These are phyloP conservation scores for Chloebia gouldiae DNA, from an alignment of 2,113 vertebrate genomes.

Conservation along the genomic window DNA sequence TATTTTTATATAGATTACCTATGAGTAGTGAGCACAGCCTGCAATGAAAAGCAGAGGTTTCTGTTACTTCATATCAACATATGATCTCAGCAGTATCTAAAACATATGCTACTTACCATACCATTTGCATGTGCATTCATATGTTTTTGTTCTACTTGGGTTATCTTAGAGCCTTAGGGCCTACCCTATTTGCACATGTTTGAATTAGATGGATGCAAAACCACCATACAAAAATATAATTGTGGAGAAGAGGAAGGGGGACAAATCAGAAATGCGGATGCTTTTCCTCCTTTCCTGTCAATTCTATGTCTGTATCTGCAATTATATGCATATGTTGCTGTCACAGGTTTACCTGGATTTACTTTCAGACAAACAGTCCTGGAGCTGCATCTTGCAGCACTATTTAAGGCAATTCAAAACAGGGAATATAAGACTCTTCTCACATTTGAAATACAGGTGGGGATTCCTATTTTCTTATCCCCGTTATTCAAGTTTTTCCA, in stretches of 20 bases:
- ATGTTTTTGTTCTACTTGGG: conserved; percentile 41
- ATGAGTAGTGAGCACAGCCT: neutral
- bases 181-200: conserved; percentile 30
- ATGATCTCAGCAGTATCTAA: conserved; percentile 30
- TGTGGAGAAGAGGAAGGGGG: neutral
- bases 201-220: conserved; percentile 40
- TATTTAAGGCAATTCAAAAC: neutral
- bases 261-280: neutral
- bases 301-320: neutral
- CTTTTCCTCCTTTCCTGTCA: neutral
- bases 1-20: conserved; percentile 5
- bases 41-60: conserved; percentile 33
- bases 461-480: neutral
- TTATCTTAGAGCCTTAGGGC: conserved; percentile 42
- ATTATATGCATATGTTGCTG: neutral
- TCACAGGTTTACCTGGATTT: neutral
- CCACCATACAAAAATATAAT: neutral
- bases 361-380: neutral
- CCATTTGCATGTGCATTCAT: conserved; percentile 41
- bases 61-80: conserved; percentile 11
- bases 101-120: conserved; percentile 35
- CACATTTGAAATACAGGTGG: neutral
- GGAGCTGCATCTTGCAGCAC: neutral
- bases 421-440: neutral
- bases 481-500: neutral